Evolutionary conservation across 2,797 vertebrate genomes (phyloP).

Genomic region (Thaleichthys pacificus): DNA sequence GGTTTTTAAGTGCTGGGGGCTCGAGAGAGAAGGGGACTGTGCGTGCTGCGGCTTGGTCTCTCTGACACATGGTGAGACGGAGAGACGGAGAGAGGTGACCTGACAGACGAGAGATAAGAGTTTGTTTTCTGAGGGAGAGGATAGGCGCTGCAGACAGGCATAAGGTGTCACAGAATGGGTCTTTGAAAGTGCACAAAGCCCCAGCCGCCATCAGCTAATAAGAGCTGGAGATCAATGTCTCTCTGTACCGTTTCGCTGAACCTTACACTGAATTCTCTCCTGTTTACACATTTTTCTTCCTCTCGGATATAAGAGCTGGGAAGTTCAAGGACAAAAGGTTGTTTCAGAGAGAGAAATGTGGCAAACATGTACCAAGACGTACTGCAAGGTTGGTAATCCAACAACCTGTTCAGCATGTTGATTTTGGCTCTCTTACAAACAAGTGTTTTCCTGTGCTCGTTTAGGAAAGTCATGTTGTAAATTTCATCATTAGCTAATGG

Average conservation of each 20-base stretch:
- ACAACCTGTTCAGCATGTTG: conserved; percentile 22
- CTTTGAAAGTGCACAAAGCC: conserved; percentile 56
- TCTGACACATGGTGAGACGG: conserved; percentile 47
- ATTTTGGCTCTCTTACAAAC: conserved; percentile 17
- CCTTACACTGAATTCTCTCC: conserved; percentile 45
- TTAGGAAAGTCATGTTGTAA: conserved; percentile 27
- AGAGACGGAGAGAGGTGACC: conserved; percentile 59
- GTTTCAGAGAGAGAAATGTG: conserved; percentile 28
- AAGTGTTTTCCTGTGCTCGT: conserved; percentile 28
- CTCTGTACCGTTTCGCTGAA: conserved; percentile 44
- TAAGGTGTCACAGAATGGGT: conserved; percentile 61
- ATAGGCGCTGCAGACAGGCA: conserved; percentile 61
- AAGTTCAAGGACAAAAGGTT: conserved; percentile 39
- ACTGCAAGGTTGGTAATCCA: conserved; percentile 26
- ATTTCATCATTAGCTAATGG: conserved; percentile 32
- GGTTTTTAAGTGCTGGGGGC: conserved; percentile 38
- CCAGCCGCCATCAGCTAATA: conserved; percentile 38
- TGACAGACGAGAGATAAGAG: conserved; percentile 73
- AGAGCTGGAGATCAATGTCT: conserved; percentile 53
- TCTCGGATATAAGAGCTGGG: conserved; percentile 34
- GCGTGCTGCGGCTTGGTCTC: conserved; percentile 60
- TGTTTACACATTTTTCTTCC: conserved; percentile 40
- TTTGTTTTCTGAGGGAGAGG: conserved; percentile 59
- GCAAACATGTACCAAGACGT: conserved; percentile 34
- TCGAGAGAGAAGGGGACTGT: conserved; percentile 38